Evolutionary conservation across 2,797 vertebrate species (phyloP), one percentile per base, ranked within the genome.

Genomic region (Mus caroli): DNA sequence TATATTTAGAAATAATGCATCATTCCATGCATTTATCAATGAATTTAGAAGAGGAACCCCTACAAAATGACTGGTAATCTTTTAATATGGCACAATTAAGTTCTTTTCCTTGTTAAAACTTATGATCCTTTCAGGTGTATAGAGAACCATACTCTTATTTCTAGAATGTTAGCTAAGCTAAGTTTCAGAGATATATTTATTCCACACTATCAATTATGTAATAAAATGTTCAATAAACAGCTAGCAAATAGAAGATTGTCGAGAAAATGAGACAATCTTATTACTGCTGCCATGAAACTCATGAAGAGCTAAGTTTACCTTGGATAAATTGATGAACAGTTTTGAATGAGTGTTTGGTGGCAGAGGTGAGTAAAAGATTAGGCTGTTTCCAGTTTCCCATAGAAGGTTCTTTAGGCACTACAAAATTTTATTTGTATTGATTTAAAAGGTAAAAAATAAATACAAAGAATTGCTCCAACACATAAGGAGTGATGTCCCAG

Each of bases 381-480:
- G 13, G 17, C 6, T 90, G 24, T 52, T 52, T 89, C 6, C 1
- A 9, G 9, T 86, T 64, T n/a, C 19, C 12, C 0, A 82, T 20
- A 37, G 37, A 12, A 60, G 12, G 14, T 7, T 6, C 24, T 89
- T 1, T 1, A 69, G 71, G 15, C 22, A 50, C 13, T 34, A 20
- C 75, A 58, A n/a, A 22, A 50, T 6, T 64, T 89, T 46, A 0
- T 26, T 71, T 43, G 52, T 64, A 52, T 94, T 77, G 40, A 75
- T 87, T 78, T 90, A 34, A 83, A 58, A 60, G 37, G 54, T 24
- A 78, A 90, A 60, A 13, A 92, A 52, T 58, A 90, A 67, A 84
- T 79, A n/a, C 31, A 90, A 91, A 91, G 26, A 20, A 62, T 86
- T 82, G 1, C 22, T 86, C 14, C 69, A 28, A 26, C 13, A 50